Percentiles rank a stretch among this genome's conserved stretches.
phyloP scores from a whole-genome alignment of 2,888 invertebrate genomes.

The Vannuccia rotundouncinata region DNA sequence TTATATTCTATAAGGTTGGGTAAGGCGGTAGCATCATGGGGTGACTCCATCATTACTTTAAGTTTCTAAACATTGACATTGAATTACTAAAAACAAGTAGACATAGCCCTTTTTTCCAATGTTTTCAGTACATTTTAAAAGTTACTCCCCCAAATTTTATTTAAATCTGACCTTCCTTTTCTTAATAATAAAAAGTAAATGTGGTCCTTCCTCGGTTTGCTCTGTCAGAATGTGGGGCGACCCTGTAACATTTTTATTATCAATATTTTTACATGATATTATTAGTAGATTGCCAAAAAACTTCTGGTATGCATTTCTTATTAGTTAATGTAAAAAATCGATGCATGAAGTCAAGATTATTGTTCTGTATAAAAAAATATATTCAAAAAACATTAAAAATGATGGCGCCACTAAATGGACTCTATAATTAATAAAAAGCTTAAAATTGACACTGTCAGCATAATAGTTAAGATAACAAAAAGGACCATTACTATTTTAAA shows the following conservation, averaged over 20 bases:
- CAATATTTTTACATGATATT: background rate
- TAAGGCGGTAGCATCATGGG: background rate
- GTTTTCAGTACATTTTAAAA: background rate
- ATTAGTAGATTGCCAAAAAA: background rate
- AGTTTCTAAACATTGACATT: background rate
- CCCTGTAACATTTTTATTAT: background rate
- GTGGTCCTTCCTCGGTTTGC: background rate
- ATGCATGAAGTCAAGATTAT: background rate
- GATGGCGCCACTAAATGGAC: too few relatives aligned
- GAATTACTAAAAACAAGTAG: background rate
- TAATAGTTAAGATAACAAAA: too few relatives aligned
- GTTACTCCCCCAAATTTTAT: background rate
- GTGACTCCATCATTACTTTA: background rate
- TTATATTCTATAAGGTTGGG: too few relatives aligned
- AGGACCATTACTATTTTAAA: too few relatives aligned
- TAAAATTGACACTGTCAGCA: too few relatives aligned
- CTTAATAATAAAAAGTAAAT: background rate
- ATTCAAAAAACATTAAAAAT: too few relatives aligned
- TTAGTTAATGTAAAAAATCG: background rate
- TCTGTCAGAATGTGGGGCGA: background rate
- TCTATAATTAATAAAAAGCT: too few relatives aligned
- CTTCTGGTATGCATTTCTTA: background rate
- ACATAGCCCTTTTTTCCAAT: background rate
- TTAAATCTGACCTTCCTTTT: background rate
- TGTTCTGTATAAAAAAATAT: too few relatives aligned